Evolutionary conservation across 2,113 vertebrate species (phyloP), one percentile per base, ranked within the genome.

Genomic region (Megaceryle torquata): DNA sequence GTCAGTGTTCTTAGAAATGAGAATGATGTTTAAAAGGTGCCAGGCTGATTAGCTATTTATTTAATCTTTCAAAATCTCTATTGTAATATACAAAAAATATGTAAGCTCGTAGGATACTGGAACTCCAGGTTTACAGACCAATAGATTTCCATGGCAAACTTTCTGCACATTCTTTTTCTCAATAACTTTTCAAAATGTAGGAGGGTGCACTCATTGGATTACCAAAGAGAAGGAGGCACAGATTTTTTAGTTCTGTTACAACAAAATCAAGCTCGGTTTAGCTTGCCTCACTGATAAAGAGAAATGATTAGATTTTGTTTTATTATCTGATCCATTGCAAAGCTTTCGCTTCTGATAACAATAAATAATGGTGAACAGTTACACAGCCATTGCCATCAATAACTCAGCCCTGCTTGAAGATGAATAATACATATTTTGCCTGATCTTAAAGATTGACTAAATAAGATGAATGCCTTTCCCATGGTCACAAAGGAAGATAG

Each of bases 301-400:
- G 85, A 88, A 96, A 88, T 74, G 2, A 90, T 93, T 95, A 86
- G 82, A 81, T 94, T 89, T 85, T 60, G 39, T 50, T 94, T 95
- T 86, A 63, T 83, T 91, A 44, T 89, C 89, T 83, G 88, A 94
- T 86, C 60, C 76, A 88, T 75, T 94, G 93, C 89, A 93, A 89
- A 91, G 70, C 84, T 95, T 94, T 96, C 87, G 82, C 63, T 96
- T 96, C 67, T 91, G 87, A 85, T 95, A 91, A 95, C 85, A 92
- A 95, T 89, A 96, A 94, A 89, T 94, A 94, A 94, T 86, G 28
- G 54, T 76, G 89, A 91, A 57, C 89, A 79, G 74, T 63, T 89
- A 51, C 63, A 78, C 60, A 91, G 71, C 46, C 51, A 63, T 75
- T 86, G 68, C 43, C 63, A 96, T 96, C 91, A 82, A 91, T 91